Evolutionary conservation across 1,140 invertebrate species (phyloP), one percentile per base, ranked within the genome.

Genomic region (Aricia agestis): DNA sequence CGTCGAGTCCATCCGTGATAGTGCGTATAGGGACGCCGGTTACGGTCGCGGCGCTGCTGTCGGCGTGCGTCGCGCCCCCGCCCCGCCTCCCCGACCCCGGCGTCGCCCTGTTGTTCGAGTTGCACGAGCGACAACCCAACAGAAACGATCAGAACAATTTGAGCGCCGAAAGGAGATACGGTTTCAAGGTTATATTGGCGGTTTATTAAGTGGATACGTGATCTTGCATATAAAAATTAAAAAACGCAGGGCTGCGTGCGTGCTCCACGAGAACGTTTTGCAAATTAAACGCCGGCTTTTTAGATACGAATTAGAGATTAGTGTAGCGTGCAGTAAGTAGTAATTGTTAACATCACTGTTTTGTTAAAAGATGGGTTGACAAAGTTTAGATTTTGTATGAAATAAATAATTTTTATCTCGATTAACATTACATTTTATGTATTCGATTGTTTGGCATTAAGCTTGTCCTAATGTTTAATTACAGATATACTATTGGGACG

Each of bases 401-500:
- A 25, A 25, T 25, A 25, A 25, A 25, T 25, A 25, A 25, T 25
- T 25, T 25, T 25, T 25, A 25, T 25, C 25, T 25, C 25, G 25
- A 36, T 6, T 36, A 36, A 9, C 36, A 36, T 36, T 7, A 36
- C 6, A 9, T 36, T 36, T 36, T n/a, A n/a, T n/a, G n/a, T n/a
- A n/a, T n/a, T 36, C 36, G 9, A 36, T 36, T 36, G 9, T 36
- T 5, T 36, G 36, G 9, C 36, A 36, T 36, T 9, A 36, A 36
- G 36, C 36, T 36, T 36, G 6, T 7, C 9, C 9, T 36, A 36
- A 36, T 6, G 1, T 7, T 36, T 36, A 36, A 36, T 36, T 36
- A 36, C 81, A 92, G 92, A 88, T 92, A 74, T 91, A 88, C 73
- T 90, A 91, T 72, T 92, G 90, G 89, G 88, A 92, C 69, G 84